Percentiles rank a stretch among this genome's conserved stretches.
phyloP scores from a whole-genome alignment of 2,797 vertebrate genomes.

The Sebastes ruberrimus region DNA sequence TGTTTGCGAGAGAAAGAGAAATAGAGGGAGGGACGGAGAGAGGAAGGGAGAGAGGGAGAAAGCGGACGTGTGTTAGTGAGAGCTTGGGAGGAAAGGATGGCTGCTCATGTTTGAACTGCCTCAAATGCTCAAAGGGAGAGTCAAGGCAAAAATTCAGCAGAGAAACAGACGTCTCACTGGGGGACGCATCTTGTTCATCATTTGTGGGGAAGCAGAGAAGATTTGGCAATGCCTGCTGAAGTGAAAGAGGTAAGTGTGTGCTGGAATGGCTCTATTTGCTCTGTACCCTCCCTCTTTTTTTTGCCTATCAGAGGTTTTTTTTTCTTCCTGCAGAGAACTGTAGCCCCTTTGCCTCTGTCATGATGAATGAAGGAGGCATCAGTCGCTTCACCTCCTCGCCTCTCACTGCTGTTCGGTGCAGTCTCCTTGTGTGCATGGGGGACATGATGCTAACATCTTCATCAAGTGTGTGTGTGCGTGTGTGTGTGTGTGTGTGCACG shows the following conservation, averaged over 20 bases:
- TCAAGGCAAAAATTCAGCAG: conserved; percentile 51
- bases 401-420: conserved; percentile 63
- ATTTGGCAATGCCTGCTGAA: conserved; percentile 82
- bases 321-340: conserved; percentile 63
- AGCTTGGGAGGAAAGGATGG: conserved; percentile 80
- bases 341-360: conserved; percentile 65
- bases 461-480: conserved; percentile 40
- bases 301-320: conserved; percentile 43
- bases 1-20: conserved; percentile 56
- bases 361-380: conserved; percentile 67
- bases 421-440: conserved; percentile 74
- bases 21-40: conserved; percentile 20
- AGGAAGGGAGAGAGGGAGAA: conserved; percentile 30
- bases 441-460: conserved; percentile 69
- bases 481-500: not conserved
- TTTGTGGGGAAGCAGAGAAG: conserved; percentile 64
- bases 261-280: conserved; percentile 70
- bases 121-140: conserved; percentile 69
- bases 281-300: conserved; percentile 61
- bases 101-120: conserved; percentile 78
- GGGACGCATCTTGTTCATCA: conserved; percentile 68
- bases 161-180: conserved; percentile 52
- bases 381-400: conserved; percentile 50
- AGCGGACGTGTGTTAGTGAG: conserved; percentile 74
- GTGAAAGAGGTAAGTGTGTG: conserved; percentile 84